Percentiles rank a stretch among this genome's conserved stretches.
Conservation (phyloP, 2,888 invertebrate species). For the Lycophotia porphyrea region DNA sequence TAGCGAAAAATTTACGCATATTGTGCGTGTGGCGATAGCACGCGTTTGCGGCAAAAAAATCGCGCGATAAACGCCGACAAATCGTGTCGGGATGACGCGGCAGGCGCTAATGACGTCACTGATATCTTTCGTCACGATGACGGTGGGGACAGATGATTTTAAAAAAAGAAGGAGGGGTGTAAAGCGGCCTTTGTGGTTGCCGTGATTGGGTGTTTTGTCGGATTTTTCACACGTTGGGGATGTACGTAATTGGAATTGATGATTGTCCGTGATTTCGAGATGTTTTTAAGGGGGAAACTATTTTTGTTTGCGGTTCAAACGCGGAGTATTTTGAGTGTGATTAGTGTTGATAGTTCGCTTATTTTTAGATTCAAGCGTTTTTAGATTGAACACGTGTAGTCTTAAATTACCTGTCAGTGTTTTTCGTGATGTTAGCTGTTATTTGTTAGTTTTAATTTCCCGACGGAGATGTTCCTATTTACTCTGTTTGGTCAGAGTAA, state of each 20-base stretch:
- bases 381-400: constrained; percentile 69
- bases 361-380: constrained; percentile 67
- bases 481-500: constrained; percentile 17
- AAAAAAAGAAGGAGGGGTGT: constrained; percentile 76
- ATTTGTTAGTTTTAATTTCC: constrained; percentile 58
- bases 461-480: constrained; percentile 34
- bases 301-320: constrained; percentile 67
- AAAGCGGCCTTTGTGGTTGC: constrained; percentile 79
- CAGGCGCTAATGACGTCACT: constrained; percentile 88
- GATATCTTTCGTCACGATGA: constrained; percentile 82
- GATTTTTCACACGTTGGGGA: constrained; percentile 87
- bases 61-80: constrained; percentile 88
- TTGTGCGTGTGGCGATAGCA: constrained; percentile 85
- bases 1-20: constrained; percentile 85
- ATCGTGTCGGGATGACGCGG: constrained; percentile 87
- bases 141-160: constrained; percentile 79
- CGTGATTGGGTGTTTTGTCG: constrained; percentile 84
- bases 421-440: constrained; percentile 63
- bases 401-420: constrained; percentile 64
- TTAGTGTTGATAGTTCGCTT: constrained; percentile 63
- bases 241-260: constrained; percentile 88
- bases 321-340: constrained; percentile 64
- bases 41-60: constrained; percentile 82
- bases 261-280: constrained; percentile 76
- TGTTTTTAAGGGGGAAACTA: constrained; percentile 70